Base-by-base conservation (phyloP, 1,140 invertebrate genomes). In the Penaeus indicus region DNA sequence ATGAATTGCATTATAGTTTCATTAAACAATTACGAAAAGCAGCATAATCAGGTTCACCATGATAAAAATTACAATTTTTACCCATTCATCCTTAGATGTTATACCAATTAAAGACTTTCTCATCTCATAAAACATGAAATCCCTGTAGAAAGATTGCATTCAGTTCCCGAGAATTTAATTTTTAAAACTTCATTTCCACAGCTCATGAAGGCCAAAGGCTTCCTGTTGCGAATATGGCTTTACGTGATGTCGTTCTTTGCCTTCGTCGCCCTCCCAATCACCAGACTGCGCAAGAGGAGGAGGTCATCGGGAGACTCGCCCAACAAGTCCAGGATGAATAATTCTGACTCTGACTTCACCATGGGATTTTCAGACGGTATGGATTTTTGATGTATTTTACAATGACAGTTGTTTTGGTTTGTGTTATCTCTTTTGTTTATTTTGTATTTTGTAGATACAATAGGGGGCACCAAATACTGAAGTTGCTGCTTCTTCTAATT, bases 331-430 rank as follows among this genome's bases (percentile, higher is more conserved):
- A 81, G 38, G 25, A n/a, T 83, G 18, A 88, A 86, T 75, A 62
- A 18, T 54, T 86, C 79, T 72, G 86, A 82, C 19, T 69, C 77
- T 10, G 79, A 88, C 64, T 82, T 88, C 38, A 75, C 86, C 10
- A n/a, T 42, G 69, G 86, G 80, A 7, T 88, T 82, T 32, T 88
- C 86, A 38, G 86, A 88, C 82, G 86, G 86, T 88, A 61, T 82
- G 86, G 42, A 69, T 11, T 47, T 72, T 38, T 42, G 3, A 62
- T 32, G 38, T 62, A 62, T 25, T 62, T 25, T 62, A 42, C 38
- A 47, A 22, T 42, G 16, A 32, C 16, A 16, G 22, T 1, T 81
- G 38, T 22, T 11, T 61, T 61, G n/a, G 4, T 82, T n/a, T 61
- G 22, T 60, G 60, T 82, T 11, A 62, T 82, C 22, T n/a, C 22